phyloP scores from a whole-genome alignment of 2,113 vertebrate genomes.

The Nothobranchius kuhntae region DNA sequence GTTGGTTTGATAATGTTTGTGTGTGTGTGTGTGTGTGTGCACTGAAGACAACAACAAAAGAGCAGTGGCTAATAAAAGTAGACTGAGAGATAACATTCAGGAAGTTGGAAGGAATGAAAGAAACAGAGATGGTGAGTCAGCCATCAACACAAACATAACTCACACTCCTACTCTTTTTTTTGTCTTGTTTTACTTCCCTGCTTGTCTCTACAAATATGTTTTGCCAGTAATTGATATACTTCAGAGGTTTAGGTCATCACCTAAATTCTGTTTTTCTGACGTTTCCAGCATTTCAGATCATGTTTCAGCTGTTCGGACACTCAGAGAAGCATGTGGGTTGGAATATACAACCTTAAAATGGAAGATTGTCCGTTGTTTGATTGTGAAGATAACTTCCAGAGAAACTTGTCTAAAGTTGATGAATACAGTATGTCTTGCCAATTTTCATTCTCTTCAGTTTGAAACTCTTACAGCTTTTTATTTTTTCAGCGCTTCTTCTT shows the following conservation, averaged over 20 bases:
- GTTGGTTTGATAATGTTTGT: not conserved
- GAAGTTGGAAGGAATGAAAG: slow-evolving; percentile 18
- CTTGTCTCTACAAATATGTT: slow-evolving; percentile 39
- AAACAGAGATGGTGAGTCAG: slow-evolving; percentile 27
- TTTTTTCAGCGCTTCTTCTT: not conserved
- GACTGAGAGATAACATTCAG: slow-evolving; percentile 29
- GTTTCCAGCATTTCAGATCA: slow-evolving; percentile 44
- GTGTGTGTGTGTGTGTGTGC: not conserved
- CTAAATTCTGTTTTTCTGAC: slow-evolving; percentile 48
- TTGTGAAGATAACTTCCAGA: slow-evolving; percentile 8
- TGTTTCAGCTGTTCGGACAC: slow-evolving; percentile 25
- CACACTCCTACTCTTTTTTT: slow-evolving; percentile 5
- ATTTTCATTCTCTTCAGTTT: slow-evolving; percentile 5
- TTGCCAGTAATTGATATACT: slow-evolving; percentile 43
- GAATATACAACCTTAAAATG: slow-evolving; percentile 37
- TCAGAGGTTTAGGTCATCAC: slow-evolving; percentile 34
- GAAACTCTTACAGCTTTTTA: not conserved
- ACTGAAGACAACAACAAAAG: not conserved
- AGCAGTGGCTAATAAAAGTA: slow-evolving; percentile 18
- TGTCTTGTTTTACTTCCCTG: slow-evolving; percentile 26
- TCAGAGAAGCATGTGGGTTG: slow-evolving; percentile 41
- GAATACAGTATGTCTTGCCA: not conserved
- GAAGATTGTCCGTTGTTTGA: slow-evolving; percentile 2
- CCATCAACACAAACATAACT: slow-evolving; percentile 53
- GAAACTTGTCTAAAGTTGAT: slow-evolving; percentile 1